Evolutionary conservation across 1,140 invertebrate species (phyloP).

Genomic region (Drosophila seguyi): DNA sequence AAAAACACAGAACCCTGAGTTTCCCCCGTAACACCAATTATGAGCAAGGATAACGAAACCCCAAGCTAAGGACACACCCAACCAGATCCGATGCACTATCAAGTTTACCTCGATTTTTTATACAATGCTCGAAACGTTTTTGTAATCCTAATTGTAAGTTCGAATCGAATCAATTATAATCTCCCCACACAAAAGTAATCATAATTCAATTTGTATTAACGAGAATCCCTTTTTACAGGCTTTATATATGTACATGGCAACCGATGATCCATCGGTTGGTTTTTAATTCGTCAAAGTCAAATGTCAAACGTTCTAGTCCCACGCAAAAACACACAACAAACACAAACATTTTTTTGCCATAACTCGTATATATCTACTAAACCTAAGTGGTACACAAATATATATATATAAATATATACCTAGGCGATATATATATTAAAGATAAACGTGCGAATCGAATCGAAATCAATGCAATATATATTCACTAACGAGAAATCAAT

Average conservation of each 20-base stretch:
- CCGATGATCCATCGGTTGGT: constrained; percentile 63
- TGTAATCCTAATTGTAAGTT: constrained; percentile 76
- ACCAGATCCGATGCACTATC: constrained; percentile 74
- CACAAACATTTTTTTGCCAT: constrained; percentile 64
- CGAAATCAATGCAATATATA: constrained; percentile 74
- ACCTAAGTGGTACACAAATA: constrained; percentile 40
- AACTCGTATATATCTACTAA: constrained; percentile 53
- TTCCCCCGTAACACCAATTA: constrained; percentile 43
- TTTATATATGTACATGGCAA: constrained; percentile 65
- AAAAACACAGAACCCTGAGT: constrained; percentile 40
- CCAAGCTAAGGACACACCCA: constrained; percentile 25
- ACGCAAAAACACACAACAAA: constrained; percentile 8
- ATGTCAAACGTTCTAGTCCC: constrained; percentile 62
- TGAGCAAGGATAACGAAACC: constrained; percentile 21
- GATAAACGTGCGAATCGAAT: constrained; percentile 46
- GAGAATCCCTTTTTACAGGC: constrained; percentile 71
- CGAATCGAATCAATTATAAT: constrained; percentile 46
- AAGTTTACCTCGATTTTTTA: constrained; percentile 79
- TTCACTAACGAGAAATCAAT: constrained; percentile 66
- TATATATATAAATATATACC: constrained; percentile 36
- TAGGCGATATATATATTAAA: constrained; percentile 65
- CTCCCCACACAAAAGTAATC: constrained; percentile 23
- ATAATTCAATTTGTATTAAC: constrained; percentile 58
- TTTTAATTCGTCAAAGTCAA: constrained; percentile 56
- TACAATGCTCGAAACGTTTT: constrained; percentile 74